Conservation (phyloP, 2,113 vertebrate species). For the Rafetus swinhoei region DNA sequence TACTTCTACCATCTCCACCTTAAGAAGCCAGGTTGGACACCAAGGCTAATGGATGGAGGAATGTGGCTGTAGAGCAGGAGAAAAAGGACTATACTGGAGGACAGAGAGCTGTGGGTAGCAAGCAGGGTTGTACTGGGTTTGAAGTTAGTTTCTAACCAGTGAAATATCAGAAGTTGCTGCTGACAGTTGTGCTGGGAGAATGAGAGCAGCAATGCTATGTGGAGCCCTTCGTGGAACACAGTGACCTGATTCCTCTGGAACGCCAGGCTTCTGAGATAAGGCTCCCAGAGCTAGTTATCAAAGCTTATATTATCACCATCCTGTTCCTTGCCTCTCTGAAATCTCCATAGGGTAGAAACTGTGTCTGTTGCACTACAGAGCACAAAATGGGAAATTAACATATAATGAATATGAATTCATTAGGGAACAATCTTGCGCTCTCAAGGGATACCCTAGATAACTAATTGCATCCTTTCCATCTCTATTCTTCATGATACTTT, state of each 20-base stretch:
- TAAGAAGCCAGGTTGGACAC: rapidly evolving
- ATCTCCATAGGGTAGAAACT: neutral
- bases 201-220: rapidly evolving
- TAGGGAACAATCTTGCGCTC: neutral
- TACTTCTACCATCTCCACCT: neutral
- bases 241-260: neutral
- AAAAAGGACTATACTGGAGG: too few relatives aligned
- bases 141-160: neutral
- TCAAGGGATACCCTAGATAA: neutral
- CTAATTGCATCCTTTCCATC: rapidly evolving
- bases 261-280: neutral
- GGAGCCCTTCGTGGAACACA: neutral
- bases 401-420: neutral
- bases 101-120: neutral
- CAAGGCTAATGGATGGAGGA: neutral
- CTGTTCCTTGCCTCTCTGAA: neutral
- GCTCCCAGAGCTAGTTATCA: neutral
- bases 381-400: neutral
- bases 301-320: neutral
- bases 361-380: neutral
- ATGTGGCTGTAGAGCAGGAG: neutral
- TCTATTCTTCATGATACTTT: neutral
- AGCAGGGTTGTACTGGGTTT: neutral
- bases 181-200: rapidly evolving
- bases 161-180: neutral